Percentiles rank a stretch among this genome's conserved stretches.
These are phyloP conservation scores for Haliclona indistincta DNA, from an alignment of 37 sponge, comb jelly and placozoan species.

Conservation along the genomic window DNA sequence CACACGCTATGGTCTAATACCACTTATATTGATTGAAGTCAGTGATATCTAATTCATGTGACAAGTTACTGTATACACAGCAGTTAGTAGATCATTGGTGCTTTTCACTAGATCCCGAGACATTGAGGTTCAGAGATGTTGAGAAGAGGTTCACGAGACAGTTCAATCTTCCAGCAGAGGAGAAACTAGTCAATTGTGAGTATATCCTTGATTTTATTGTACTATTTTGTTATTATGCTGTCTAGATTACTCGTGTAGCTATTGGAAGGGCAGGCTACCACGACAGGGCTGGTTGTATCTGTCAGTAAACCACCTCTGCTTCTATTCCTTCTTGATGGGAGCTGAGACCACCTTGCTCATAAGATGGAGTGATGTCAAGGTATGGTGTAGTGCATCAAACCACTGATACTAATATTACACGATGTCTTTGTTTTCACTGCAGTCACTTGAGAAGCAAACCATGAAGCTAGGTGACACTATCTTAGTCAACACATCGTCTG, in stretches of 20 bases:
- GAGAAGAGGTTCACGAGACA: constrained; percentile 66
- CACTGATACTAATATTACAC: neutral
- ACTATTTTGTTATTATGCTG: neutral
- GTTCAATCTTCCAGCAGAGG: constrained; percentile 82
- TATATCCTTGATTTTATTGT: neutral
- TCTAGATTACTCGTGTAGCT: constrained; percentile 78
- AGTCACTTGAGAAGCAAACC: constrained; percentile 12
- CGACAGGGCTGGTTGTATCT: constrained; percentile 97
- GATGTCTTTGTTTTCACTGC: neutral
- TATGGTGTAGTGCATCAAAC: constrained; percentile 16
- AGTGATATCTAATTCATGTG: too few relatives aligned
- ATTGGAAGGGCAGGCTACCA: constrained; percentile 83
- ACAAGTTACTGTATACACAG: too few relatives aligned
- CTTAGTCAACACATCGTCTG: neutral
- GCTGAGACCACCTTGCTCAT: constrained; percentile 63
- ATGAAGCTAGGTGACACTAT: constrained; percentile 16
- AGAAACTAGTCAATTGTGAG: constrained; percentile 92
- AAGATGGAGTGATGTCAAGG: constrained; percentile 79
- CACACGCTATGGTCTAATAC: too few relatives aligned
- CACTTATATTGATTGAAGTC: too few relatives aligned
- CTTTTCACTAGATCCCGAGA: constrained; percentile 53
- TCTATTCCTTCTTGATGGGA: constrained; percentile 92
- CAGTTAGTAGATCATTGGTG: too few relatives aligned
- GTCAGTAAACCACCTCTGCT: constrained; percentile 84
- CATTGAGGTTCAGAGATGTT: constrained; percentile 66